Percentiles rank a stretch among this genome's conserved stretches.
Conservation (phyloP, 2,113 vertebrate species). For the Nannobrachium achirus region DNA sequence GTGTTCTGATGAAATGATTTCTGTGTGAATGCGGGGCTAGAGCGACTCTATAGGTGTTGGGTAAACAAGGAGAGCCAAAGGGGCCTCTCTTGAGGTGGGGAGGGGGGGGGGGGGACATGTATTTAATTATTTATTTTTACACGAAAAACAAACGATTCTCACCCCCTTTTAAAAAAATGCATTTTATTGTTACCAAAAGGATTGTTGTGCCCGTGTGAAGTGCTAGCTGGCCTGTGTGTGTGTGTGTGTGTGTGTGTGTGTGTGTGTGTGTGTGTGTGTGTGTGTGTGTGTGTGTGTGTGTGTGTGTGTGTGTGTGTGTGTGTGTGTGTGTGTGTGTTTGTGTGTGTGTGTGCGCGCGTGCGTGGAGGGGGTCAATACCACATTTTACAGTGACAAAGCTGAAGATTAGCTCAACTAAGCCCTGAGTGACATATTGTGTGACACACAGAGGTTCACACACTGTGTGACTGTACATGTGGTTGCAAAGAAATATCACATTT, state of each 20-base stretch:
- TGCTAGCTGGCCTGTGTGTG: slow-evolving; percentile 19
- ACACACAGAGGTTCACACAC: too few species aligned
- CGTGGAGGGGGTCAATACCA: too few species aligned
- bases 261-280: slow-evolving; percentile 1
- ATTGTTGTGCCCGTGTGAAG: slow-evolving; percentile 20
- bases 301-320: slow-evolving; percentile 5
- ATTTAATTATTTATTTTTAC: too few species aligned
- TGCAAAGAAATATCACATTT: too few species aligned
- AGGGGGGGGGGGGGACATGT: too few species aligned
- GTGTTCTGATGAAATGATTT: slow-evolving; percentile 67
- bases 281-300: not conserved
- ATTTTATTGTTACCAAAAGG: slow-evolving; percentile 18
- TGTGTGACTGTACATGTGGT: too few species aligned
- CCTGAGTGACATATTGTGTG: too few species aligned
- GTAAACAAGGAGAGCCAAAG: slow-evolving; percentile 51
- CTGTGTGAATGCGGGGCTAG: slow-evolving; percentile 56
- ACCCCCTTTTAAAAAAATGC: not conserved
- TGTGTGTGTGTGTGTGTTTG: not conserved
- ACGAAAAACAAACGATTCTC: slow-evolving; percentile 40
- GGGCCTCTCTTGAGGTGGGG: slow-evolving; percentile 15
- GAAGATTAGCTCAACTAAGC: too few species aligned
- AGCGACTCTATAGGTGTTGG: slow-evolving; percentile 38
- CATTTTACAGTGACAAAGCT: too few species aligned
- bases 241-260: slow-evolving; percentile 2
- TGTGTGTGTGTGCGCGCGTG: not conserved